These are phyloP conservation scores for Ophioninae sp. DNA, from an alignment of 2,888 invertebrate species.

Conservation along the genomic window DNA sequence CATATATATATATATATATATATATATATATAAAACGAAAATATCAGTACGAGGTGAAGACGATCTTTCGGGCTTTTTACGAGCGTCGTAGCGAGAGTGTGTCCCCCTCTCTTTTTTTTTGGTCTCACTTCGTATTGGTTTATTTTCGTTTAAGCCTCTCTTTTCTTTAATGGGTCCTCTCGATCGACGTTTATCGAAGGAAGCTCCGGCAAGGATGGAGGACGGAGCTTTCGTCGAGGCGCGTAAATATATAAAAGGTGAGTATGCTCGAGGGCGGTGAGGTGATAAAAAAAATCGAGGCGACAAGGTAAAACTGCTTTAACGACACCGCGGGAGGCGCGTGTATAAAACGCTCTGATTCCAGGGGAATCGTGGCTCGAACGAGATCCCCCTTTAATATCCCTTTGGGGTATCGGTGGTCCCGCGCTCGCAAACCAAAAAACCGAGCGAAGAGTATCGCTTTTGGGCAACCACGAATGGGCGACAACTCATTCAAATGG, in stretches of 20 bases:
- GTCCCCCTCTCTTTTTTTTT: background rate
- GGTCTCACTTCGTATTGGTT: background rate
- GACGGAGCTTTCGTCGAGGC: background rate
- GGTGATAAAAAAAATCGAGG: slow-evolving; percentile 60
- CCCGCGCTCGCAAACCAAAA: background rate
- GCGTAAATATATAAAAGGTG: background rate
- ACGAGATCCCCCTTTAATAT: slow-evolving; percentile 26
- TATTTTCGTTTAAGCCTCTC: slow-evolving; percentile 26
- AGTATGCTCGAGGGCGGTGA: background rate
- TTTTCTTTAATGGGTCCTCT: slow-evolving; percentile 48
- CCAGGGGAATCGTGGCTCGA: slow-evolving; percentile 33
- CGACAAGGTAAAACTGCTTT: slow-evolving; percentile 65
- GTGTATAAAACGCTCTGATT: slow-evolving; percentile 46
- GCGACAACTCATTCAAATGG: slow-evolving; percentile 25
- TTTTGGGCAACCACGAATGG: slow-evolving; percentile 57
- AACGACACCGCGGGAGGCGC: slow-evolving; percentile 62
- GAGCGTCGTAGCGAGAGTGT: slow-evolving; percentile 54
- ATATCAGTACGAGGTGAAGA: slow-evolving; percentile 25
- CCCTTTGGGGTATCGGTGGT: background rate
- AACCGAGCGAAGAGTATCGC: slow-evolving; percentile 31
- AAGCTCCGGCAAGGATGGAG: background rate
- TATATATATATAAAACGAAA: background rate
- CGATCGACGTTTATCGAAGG: slow-evolving; percentile 62
- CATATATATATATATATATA: background rate
- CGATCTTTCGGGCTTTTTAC: slow-evolving; percentile 55